Conservation (phyloP, 2,113 vertebrate genomes). For the Gambusia holbrooki region DNA sequence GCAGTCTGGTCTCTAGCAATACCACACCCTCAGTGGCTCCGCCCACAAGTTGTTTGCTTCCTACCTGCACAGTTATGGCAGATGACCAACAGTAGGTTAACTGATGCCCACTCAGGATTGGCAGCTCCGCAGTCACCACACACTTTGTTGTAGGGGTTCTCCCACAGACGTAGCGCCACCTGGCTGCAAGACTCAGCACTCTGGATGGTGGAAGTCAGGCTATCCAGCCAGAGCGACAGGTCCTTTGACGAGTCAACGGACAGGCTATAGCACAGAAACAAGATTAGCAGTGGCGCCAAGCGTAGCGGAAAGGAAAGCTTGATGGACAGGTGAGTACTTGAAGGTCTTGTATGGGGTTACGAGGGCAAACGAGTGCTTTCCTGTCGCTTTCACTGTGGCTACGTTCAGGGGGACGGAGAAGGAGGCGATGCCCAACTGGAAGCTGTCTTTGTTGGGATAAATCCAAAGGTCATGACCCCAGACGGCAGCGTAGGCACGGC, state of each 20-base stretch:
- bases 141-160: slow-evolving; percentile 76
- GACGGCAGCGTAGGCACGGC: slow-evolving; percentile 71
- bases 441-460: slow-evolving; percentile 79
- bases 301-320: background rate
- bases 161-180: slow-evolving; percentile 76
- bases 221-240: slow-evolving; percentile 64
- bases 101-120: slow-evolving; percentile 81
- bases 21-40: background rate
- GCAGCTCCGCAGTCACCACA: slow-evolving; percentile 77
- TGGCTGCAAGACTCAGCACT: slow-evolving; percentile 78
- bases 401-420: slow-evolving; percentile 75
- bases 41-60: background rate
- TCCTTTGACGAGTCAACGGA: slow-evolving; percentile 76
- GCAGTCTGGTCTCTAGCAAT: background rate
- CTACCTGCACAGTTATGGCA: slow-evolving; percentile 81
- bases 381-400: slow-evolving; percentile 66
- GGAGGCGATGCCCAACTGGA: slow-evolving; percentile 75
- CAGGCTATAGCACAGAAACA: slow-evolving; percentile 31
- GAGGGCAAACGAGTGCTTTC: slow-evolving; percentile 75
- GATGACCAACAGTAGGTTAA: slow-evolving; percentile 81
- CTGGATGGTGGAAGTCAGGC: slow-evolving; percentile 64
- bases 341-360: slow-evolving; percentile 80
- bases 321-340: slow-evolving; percentile 61
- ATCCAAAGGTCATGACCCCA: slow-evolving; percentile 78
- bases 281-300: background rate